These are phyloP conservation scores for Eutrigla gurnardus DNA, from an alignment of 2,797 vertebrate genomes.

Conservation along the genomic window DNA sequence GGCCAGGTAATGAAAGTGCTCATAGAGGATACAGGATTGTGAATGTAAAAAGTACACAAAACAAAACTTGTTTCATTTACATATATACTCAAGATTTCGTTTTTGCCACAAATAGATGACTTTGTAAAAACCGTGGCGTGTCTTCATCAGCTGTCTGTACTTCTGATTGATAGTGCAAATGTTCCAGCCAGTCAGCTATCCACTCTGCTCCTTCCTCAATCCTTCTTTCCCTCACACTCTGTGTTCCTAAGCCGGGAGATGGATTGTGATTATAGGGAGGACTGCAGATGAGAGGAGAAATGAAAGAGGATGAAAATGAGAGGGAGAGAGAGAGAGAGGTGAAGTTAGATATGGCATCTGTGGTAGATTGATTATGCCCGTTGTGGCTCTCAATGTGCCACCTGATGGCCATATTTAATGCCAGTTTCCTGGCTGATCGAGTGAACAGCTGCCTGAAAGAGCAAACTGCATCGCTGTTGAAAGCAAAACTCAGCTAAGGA, in stretches of 20 bases:
- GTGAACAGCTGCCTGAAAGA: constrained; percentile 73
- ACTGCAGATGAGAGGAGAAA: constrained; percentile 64
- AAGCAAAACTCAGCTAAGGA: constrained; percentile 64
- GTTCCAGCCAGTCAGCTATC: constrained; percentile 51
- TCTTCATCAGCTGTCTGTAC: constrained; percentile 35
- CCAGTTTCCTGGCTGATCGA: constrained; percentile 75
- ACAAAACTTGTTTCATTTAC: too few relatives aligned
- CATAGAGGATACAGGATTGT: background rate
- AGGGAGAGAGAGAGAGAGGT: constrained; percentile 57
- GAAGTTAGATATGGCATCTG: constrained; percentile 72
- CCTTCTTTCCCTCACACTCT: constrained; percentile 38
- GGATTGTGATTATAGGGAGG: constrained; percentile 57
- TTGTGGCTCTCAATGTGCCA: constrained; percentile 66
- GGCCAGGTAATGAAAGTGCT: constrained; percentile 87
- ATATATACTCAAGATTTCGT: background rate
- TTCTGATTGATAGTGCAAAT: constrained; percentile 58
- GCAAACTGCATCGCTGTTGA: constrained; percentile 63
- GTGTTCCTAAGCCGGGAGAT: constrained; percentile 53
- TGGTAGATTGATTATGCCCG: constrained; percentile 79
- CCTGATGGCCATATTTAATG: constrained; percentile 78
- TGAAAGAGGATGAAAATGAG: constrained; percentile 60
- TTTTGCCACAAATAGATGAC: constrained; percentile 21
- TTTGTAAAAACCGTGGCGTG: constrained; percentile 26
- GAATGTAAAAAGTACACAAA: background rate
- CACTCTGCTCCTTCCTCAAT: constrained; percentile 37